Base-by-base conservation (phyloP, 2,113 vertebrate species). In the Tenrec ecaudatus region DNA sequence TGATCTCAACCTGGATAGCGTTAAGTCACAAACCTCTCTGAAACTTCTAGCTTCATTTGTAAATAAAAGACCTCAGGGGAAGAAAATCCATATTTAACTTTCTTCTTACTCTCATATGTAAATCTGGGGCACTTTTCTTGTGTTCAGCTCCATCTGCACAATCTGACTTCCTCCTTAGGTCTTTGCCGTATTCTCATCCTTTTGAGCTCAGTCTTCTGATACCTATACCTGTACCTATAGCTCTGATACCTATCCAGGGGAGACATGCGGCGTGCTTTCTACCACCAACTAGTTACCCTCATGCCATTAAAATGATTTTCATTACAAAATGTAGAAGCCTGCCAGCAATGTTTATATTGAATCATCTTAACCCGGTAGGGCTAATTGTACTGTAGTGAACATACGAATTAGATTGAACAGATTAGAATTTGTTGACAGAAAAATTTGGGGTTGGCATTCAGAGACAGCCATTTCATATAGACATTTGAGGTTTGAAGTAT, bases 231-330 rank as follows among this genome's bases (percentile, higher is more conserved):
- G n/a, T n/a, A n/a, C n/a, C n/a, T n/a, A n/a, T n/a, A n/a, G n/a
- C n/a, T 62, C 22, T 81, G 62, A 14, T 2, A 15, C 12, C 2
- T 3, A 23, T 1, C 31, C 1, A 33, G 7, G 64, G 40, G 31
- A 33, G 0, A 23, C 1, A 7, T 16, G 10, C 66, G 16, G 17
- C 8, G 4, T 23, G 10, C 0, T 40, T 76, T 64, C 27, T 3
- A 17, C 1, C 25, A 4, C 23, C 2, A 31, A 57, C 10, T 80
- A 58, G 14, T 2, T n/a, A 43, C 9, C 2, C 0, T 58, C 3
- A 25, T 62, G 64, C 19, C 78, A 4, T 82, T 40, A 25, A 23
- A 71, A 14, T 33, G 27, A 2, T 40, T 58, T 27, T 40, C 4
- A 31, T 22, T 25, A n/a, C 31, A n/a, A 87, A 64, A n/a, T 31